Conservation (phyloP, 2,113 vertebrate genomes). For the Rhinopithecus roxellana region DNA sequence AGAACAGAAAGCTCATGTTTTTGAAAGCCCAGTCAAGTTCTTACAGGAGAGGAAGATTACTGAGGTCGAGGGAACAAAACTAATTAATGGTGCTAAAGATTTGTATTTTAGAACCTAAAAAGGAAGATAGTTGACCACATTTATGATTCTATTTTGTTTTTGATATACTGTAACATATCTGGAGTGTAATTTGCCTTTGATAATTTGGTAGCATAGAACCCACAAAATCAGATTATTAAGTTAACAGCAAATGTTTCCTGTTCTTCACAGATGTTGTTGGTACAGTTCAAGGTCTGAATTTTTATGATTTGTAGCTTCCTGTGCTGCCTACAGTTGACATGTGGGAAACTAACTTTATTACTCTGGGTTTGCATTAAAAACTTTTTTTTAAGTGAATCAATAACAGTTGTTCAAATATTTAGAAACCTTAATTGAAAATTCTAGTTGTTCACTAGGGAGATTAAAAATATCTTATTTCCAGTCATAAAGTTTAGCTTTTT, state of each 20-base stretch:
- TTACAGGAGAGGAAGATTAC: background rate
- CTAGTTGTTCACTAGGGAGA: background rate
- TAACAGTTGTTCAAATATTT: conserved; percentile 50
- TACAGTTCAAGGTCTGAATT: conserved; percentile 47
- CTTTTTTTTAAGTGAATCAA: background rate
- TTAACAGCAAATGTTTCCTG: conserved; percentile 47
- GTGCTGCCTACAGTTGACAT: background rate
- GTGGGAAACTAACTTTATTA: conserved; percentile 58
- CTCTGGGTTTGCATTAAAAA: conserved; percentile 41
- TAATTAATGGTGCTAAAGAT: background rate
- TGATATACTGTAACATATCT: background rate
- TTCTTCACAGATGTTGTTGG: conserved; percentile 21
- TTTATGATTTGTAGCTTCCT: conserved; percentile 69
- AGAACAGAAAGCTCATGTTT: background rate
- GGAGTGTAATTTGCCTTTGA: conserved; percentile 25
- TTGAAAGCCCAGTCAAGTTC: background rate
- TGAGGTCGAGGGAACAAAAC: background rate
- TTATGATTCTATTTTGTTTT: background rate
- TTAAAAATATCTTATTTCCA: conserved; percentile 13
- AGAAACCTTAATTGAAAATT: conserved; percentile 39
- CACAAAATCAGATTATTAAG: background rate
- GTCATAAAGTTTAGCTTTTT: conserved; percentile 28
- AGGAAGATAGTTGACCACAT: background rate
- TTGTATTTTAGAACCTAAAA: background rate
- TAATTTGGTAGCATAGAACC: background rate